Conservation (phyloP, 2,797 vertebrate species). For the Oceanodroma leucorhoa region DNA sequence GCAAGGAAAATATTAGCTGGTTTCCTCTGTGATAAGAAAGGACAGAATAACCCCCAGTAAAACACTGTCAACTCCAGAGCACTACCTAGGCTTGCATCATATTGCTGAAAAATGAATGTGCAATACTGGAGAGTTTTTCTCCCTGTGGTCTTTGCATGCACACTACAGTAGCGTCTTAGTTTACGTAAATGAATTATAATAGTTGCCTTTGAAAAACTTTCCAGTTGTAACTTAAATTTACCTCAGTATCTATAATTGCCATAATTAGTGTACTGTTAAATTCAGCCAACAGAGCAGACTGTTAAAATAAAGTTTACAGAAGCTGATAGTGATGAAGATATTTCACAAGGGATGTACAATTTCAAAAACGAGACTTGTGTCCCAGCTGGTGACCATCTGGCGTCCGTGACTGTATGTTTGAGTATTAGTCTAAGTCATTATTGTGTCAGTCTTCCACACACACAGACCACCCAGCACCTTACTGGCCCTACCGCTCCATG, state of each 20-base stretch:
- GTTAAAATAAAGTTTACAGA: slow-evolving; percentile 43
- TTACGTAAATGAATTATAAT: slow-evolving; percentile 25
- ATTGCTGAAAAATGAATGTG: not conserved
- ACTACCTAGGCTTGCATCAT: not conserved
- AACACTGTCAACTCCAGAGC: not conserved
- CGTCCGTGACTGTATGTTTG: slow-evolving; percentile 47
- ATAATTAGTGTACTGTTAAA: not conserved
- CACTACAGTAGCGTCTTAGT: not conserved
- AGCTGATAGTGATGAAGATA: slow-evolving; percentile 22
- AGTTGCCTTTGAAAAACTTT: slow-evolving; percentile 17
- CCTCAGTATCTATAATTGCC: not conserved
- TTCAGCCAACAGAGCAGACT: slow-evolving; percentile 17
- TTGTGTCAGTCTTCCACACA: slow-evolving; percentile 71
- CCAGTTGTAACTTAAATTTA: slow-evolving; percentile 3
- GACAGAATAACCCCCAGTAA: not conserved
- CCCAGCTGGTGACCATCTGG: slow-evolving; percentile 79
- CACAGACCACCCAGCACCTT: slow-evolving; percentile 73
- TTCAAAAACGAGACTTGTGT: slow-evolving; percentile 62
- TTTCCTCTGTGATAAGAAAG: slow-evolving; percentile 41
- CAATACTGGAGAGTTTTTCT: not conserved
- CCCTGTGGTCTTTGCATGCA: not conserved
- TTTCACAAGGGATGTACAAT: slow-evolving; percentile 52
- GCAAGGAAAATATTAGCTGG: slow-evolving; percentile 24
- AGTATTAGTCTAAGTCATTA: slow-evolving; percentile 68
- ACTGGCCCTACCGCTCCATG: slow-evolving; percentile 22